Base-by-base conservation (phyloP, 2,797 vertebrate genomes). In the Sebastes steindachneri region DNA sequence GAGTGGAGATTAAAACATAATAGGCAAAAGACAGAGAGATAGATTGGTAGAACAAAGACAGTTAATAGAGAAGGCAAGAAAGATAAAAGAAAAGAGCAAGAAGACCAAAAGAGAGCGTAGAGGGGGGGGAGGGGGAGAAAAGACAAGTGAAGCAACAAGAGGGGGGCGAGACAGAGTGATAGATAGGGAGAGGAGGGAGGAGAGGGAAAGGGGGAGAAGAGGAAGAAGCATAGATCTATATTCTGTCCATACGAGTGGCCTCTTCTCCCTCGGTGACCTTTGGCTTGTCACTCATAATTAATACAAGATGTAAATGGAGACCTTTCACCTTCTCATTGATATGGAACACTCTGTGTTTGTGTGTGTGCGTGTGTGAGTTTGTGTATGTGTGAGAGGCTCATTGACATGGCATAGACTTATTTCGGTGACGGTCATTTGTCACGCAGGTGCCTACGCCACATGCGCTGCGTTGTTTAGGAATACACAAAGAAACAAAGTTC, bases 261-360 rank as follows among this genome's bases (percentile, higher is more conserved):
- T 92, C 91, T 89, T 93, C 90, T 94, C 84, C 82, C 85, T 73
- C 75, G 0, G 73, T 96, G 96, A 96, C 96, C 95, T 96, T 96
- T 96, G 94, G 91, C 93, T 94, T 94, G 96, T 94, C 94, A 95
- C 92, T 96, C 94, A 95, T 95, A 96, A 96, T 95, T 96, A 95
- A 96, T 95, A 96, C 95, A 94, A 92, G 92, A 96, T 96, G 96
- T 96, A 95, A 96, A 96, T 96, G 90, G 93, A 94, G 96, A 95
- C 96, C 95, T 96, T 96, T 96, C 93, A 96, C 94, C 95, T 88
- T 93, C 92, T 95, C 94, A 95, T 96, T 95, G 92, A 95, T 95
- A 96, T 96, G 95, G 92, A 94, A 68, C 92, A 87, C 91, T 93
- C 62, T 90, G 82, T 91, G 73, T 91, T 73, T 92, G 89, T 88